Evolutionary conservation across 1,140 invertebrate genomes (phyloP), one percentile per base, ranked within the genome.

Genomic region (Lamellibrachia luymesi): DNA sequence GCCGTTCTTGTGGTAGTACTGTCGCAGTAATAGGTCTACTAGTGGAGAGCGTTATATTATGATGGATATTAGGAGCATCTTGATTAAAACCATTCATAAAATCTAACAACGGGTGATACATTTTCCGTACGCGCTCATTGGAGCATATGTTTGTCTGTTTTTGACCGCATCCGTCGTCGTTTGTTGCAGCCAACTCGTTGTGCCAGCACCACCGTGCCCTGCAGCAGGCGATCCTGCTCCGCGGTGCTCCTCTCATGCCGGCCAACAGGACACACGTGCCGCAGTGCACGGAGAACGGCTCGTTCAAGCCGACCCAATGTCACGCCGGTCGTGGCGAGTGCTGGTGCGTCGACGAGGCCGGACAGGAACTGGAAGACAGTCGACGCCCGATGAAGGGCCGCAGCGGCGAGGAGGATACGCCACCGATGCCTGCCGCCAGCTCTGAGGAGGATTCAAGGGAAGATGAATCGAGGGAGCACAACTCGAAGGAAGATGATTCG

Each of bases 271-370:
- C 64, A 0, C 91, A 91, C 91, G 91, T 91, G 91, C 49, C 51
- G 22, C 13, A 91, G 91, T 91, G 91, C 22, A 17, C 49, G 7
- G 91, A 91, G 49, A n/a, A 91, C 91, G 91, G 91, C 51, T 22
- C 91, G 13, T 91, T 91, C 91, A 91, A 50, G 51, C n/a, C 91
- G 91, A 50, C 51, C 91, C 91, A 91, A n/a, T 91, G 91, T n/a
- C 91, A 91, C 91, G 25, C 13, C 4, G 49, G 51, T 91, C 91
- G 51, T n/a, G 7, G 51, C 49, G 51, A 50, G 49, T 91, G 91
- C 91, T 91, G 91, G 91, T 91, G 91, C 91, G 91, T 91, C 7
- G 91, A 91, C 51, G 91, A 91, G 49, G 49, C 49, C 4, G 91
- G 91, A 91, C 7, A 50, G 91, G 91, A 91, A n/a, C 25, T 80